A percentile compares a stretch with the other conserved stretches of the same genome.
phyloP scores from a whole-genome alignment of 2,113 vertebrate species.

The Lota lota region DNA sequence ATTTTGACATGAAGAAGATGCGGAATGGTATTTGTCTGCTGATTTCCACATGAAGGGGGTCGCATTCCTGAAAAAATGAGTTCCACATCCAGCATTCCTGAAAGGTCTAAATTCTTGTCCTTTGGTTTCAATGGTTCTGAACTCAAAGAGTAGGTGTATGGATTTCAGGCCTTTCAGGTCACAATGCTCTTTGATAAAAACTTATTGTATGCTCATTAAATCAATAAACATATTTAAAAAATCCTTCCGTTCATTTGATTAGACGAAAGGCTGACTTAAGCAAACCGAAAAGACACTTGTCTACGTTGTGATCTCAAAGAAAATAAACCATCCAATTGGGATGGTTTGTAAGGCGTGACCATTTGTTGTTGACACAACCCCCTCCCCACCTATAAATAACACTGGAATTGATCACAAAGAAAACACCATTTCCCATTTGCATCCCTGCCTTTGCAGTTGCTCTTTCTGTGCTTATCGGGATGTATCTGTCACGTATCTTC shows the following conservation, averaged over 20 bases:
- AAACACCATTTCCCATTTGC: conserved; percentile 49
- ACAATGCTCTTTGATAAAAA: no score
- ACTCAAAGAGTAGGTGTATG: no score
- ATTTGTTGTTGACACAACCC: conserved; percentile 40
- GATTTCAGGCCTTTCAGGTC: no score
- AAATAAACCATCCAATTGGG: conserved; percentile 48
- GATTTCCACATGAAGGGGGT: conserved; percentile 50
- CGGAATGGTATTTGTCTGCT: conserved; percentile 57
- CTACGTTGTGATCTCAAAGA: neutral
- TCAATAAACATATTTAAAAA: no score
- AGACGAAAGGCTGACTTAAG: no score
- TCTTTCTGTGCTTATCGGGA: conserved; percentile 43
- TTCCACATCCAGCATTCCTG: conserved; percentile 42
- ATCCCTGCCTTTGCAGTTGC: conserved; percentile 38
- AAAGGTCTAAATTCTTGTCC: conserved; percentile 9
- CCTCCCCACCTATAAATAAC: conserved; percentile 41
- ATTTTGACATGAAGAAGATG: conserved; percentile 66
- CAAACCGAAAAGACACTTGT: no score
- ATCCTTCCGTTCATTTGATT: no score
- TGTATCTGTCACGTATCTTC: conserved; percentile 58
- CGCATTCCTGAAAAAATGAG: conserved; percentile 46
- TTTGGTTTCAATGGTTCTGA: neutral
- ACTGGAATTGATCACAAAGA: conserved; percentile 51
- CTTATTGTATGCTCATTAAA: no score
- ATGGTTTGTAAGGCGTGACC: conserved; percentile 35